Base-by-base conservation (phyloP, 2,888 invertebrate genomes). In the Idaea aversata region DNA sequence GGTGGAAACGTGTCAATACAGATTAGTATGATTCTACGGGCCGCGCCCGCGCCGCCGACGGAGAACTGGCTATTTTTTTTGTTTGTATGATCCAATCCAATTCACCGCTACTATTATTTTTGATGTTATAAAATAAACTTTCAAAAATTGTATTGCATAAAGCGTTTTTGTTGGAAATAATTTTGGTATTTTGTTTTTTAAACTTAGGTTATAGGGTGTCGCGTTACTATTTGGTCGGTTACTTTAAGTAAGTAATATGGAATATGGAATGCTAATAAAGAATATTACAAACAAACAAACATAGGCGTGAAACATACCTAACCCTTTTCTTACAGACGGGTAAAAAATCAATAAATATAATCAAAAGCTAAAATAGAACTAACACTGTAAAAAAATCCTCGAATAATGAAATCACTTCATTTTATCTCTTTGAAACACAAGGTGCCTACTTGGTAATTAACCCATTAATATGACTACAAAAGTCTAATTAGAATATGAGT, bases 1-100 rank as follows among this genome's bases (percentile, higher is more conserved):
- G 77, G 88, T 86, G 91, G 91, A 92, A 92, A 92, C 88, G 82
- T 90, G 92, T 90, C 92, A 88, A 91, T 91, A 89, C 80, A 78
- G 78, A 88, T 92, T 89, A 88, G 81, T 80, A 70, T 77, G 84
- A 87, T 82, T 77, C 77, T 78, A 73, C 73, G 79, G 76, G 77
- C 80, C 79, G 75, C 80, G 78, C 63, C 62, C 62, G 67, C 36
- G 73, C 65, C 69, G 64, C 61, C 59, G 64, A 34, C 67, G 70
- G 69, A 59, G 71, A 73, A 63, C 65, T 71, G 61, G 61, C 67
- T 70, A 70, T 69, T 73, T 79, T 77, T 73, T 74, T 75, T 74
- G 61, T 67, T 47, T 47, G 47, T 13, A 10, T 47, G 47, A 47
- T 47, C 47, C 7, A 47, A 47, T 47, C 47, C 47, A 47, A 47